Evolutionary conservation across 2,888 invertebrate species (phyloP).

Genomic region (Epinotia ramella): DNA sequence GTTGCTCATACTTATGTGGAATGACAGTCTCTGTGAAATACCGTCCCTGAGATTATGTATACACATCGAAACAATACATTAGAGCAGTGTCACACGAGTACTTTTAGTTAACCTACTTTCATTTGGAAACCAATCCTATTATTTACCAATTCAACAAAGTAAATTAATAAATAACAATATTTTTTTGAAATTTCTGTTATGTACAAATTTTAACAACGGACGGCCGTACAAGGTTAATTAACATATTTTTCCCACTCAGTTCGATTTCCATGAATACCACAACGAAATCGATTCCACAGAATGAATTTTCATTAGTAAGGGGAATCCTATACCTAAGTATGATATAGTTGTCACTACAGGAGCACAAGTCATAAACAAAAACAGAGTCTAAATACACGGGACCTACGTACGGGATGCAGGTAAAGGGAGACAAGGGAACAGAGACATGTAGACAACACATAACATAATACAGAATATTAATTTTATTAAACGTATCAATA

Average conservation of each 20-base stretch:
- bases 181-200: too few species aligned
- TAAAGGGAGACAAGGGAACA: conserved; percentile 5
- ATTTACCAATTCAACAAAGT: too few species aligned
- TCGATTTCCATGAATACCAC: background rate
- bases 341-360: background rate
- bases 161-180: too few species aligned
- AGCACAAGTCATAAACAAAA: conserved; percentile 16
- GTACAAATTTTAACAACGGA: background rate
- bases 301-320: conserved; percentile 12
- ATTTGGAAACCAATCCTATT: too few species aligned
- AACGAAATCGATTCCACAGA: background rate
- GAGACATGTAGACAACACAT: conserved; percentile 63
- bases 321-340: background rate
- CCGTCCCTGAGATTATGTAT: too few species aligned
- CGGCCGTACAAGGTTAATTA: background rate
- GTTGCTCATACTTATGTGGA: too few species aligned
- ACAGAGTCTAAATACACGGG: conserved; percentile 8
- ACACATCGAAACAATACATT: background rate
- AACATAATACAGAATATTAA: conserved; percentile 81
- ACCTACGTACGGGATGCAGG: conserved; percentile 31
- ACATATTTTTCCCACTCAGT: background rate
- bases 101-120: too few species aligned
- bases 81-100: background rate
- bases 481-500: conserved; percentile 79
- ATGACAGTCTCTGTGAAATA: too few species aligned